phyloP scores from a whole-genome alignment of 23 tunicate genomes.

The Oikopleura vanhoeffeni region DNA sequence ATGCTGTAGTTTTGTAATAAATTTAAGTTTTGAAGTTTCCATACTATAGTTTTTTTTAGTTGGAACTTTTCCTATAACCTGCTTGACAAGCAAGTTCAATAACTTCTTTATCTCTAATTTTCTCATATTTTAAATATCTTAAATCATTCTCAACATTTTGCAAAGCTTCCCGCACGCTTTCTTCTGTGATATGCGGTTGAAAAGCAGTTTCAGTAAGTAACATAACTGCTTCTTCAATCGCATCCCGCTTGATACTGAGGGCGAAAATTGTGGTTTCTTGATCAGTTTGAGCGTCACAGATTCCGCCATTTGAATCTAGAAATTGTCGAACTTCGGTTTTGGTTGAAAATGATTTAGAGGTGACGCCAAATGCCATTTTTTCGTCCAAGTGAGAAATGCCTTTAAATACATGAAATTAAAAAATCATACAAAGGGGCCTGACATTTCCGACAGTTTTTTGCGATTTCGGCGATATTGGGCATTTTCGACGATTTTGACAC shows the following conservation, averaged over 20 bases:
- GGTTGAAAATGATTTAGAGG: not conserved
- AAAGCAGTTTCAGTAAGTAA: not conserved
- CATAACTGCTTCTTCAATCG: not conserved
- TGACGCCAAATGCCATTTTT: not conserved
- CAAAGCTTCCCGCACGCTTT: not conserved
- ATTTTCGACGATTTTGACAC: too few relatives aligned
- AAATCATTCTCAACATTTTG: not conserved
- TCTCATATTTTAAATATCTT: not conserved
- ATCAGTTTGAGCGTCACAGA: not conserved
- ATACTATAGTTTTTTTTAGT: too few relatives aligned
- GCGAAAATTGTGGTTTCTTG: not conserved
- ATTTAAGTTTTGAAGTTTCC: too few relatives aligned
- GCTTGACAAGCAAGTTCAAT: not conserved
- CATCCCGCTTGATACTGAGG: not conserved
- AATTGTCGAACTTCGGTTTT: not conserved
- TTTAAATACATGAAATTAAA: too few relatives aligned
- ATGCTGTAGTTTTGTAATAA: too few relatives aligned
- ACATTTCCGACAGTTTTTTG: too few relatives aligned
- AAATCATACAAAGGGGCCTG: too few relatives aligned
- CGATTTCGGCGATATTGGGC: too few relatives aligned
- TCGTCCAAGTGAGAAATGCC: not conserved
- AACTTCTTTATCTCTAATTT: not conserved
- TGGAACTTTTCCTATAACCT: not conserved
- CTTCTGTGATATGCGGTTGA: not conserved
- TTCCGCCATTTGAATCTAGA: not conserved